These are phyloP conservation scores for Drosophila ercepeae DNA, from an alignment of 1,140 invertebrate species.

Conservation along the genomic window DNA sequence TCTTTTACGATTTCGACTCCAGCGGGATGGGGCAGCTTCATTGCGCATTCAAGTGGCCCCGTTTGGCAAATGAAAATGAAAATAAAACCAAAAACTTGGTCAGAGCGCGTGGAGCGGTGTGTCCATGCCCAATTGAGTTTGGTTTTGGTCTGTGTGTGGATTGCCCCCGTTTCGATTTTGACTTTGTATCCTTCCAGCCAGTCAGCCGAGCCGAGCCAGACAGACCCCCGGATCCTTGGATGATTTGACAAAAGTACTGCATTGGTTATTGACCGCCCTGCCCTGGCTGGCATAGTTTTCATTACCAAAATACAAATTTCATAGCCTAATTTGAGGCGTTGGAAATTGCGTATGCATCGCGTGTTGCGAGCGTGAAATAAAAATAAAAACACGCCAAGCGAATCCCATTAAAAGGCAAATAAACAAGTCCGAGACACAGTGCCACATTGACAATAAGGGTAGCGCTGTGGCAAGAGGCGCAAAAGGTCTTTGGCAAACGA, in stretches of 20 bases:
- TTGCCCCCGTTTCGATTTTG: conserved; percentile 3
- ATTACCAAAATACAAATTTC: conserved; percentile 49
- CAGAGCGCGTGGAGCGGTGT: conserved; percentile 16
- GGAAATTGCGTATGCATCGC: conserved; percentile 66
- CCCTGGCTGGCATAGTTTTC: conserved; percentile 39
- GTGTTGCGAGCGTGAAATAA: conserved; percentile 59
- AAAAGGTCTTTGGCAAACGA: conserved; percentile 14
- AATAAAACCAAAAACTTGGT: conserved; percentile 58
- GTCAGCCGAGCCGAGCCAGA: background rate
- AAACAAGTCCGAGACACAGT: conserved; percentile 42
- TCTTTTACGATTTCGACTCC: conserved; percentile 9
- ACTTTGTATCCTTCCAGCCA: background rate
- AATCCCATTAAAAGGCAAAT: conserved; percentile 59
- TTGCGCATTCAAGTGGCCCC: conserved; percentile 78
- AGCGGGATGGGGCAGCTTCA: conserved; percentile 43
- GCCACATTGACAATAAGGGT: conserved; percentile 24
- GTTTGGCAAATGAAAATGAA: conserved; percentile 68
- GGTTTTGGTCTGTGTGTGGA: conserved; percentile 27
- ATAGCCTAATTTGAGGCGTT: conserved; percentile 57
- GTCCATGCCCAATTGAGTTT: conserved; percentile 69
- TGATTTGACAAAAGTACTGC: conserved; percentile 61
- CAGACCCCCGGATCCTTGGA: background rate
- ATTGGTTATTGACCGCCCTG: conserved; percentile 18
- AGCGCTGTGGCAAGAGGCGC: background rate
- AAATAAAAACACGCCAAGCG: conserved; percentile 45